Evolutionary conservation across 1,140 invertebrate genomes (phyloP), one percentile per base, ranked within the genome.

Genomic region (Pseudomyrmex cubaensis): DNA sequence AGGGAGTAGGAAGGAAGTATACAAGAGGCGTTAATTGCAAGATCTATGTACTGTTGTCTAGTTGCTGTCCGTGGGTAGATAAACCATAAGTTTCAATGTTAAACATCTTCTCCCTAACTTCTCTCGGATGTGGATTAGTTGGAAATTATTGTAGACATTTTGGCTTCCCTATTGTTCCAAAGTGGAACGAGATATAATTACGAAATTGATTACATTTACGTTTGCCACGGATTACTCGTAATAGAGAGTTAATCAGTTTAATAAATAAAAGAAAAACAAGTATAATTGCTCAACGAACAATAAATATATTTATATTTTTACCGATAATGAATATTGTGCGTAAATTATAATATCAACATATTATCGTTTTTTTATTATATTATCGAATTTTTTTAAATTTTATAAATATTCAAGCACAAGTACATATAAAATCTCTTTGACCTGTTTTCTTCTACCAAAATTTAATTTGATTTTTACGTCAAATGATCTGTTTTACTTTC

Each of bases 1-100:
- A 67, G 69, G 69, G 44, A 75, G 83, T 46, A 83, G 87, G 87
- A 88, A 88, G 87, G 87, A 88, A 88, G 73, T 66, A 69, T 54
- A 74, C 87, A 88, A 88, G 87, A 85, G 83, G 83, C 69, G 67
- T 69, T 88, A 88, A 88, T 88, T 88, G 86, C 83, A 88, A 88
- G 76, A 82, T 88, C 83, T 85, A 88, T 85, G 82, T 84, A 77
- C 56, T 67, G 82, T 70, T 78, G 66, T 84, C 54, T 69, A 46
- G 44, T 82, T 62, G 72, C 61, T 87, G 72, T 76, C 86, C 86
- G 63, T 67, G 48, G 46, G 25, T 76, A 44, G 61, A 67, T 83
- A 73, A 83, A 56, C 85, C 57, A 77, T 72, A 76, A 67, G 82
- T 84, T 87, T 80, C 82, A 82, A 83, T 59, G 59, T 35, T 87